Evolutionary conservation across 2,888 invertebrate species (phyloP).

Genomic region (Parasteatoda lunata): DNA sequence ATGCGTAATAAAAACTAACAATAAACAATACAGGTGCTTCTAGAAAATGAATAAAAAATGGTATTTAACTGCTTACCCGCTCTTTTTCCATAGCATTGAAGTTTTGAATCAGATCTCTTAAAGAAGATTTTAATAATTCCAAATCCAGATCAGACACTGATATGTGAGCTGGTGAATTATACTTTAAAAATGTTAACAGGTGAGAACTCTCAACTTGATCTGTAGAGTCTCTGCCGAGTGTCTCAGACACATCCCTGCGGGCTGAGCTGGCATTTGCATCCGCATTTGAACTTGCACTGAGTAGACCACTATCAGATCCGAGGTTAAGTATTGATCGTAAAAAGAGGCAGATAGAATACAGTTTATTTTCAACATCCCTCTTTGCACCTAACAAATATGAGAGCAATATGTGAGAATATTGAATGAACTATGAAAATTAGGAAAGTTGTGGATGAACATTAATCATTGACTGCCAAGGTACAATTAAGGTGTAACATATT

Average conservation of each 20-base stretch:
- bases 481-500: too few relatives aligned
- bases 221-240: constrained; percentile 65
- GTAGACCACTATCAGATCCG: constrained; percentile 80
- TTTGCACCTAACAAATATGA: constrained; percentile 77
- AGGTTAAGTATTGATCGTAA: constrained; percentile 74
- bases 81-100: constrained; percentile 94
- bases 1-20: not conserved
- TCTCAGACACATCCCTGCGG: constrained; percentile 72
- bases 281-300: constrained; percentile 82
- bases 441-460: not conserved
- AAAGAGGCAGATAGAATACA: constrained; percentile 88
- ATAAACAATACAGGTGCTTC: not conserved
- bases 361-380: constrained; percentile 88
- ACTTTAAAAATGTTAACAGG: not conserved
- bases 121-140: constrained; percentile 90
- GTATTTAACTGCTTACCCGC: constrained; percentile 78
- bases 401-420: not conserved
- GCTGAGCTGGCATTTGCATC: constrained; percentile 70
- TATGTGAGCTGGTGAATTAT: constrained; percentile 15
- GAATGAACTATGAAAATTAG: not conserved
- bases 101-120: constrained; percentile 92
- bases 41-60: not conserved
- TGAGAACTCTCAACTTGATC: not conserved
- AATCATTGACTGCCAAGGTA: too few relatives aligned
- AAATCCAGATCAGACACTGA: constrained; percentile 89